Evolutionary conservation across 2,797 vertebrate genomes (phyloP).

Genomic region (Luscinia megarhynchos): DNA sequence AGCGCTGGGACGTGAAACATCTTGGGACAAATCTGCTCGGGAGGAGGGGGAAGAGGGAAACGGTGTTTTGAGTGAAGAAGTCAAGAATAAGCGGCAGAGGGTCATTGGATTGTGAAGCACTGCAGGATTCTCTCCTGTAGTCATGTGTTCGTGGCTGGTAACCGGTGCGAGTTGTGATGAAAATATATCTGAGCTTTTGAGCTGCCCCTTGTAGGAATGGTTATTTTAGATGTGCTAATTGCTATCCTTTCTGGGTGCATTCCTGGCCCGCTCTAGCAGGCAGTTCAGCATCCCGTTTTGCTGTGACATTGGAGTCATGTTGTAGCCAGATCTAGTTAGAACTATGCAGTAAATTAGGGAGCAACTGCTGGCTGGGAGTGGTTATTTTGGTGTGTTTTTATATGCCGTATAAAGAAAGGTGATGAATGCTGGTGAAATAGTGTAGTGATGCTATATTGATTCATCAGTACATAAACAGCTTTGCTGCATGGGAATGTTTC

Average conservation of each 20-base stretch:
- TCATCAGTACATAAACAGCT: background rate
- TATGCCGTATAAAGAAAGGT: background rate
- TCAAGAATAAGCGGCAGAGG: background rate
- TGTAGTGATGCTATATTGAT: background rate
- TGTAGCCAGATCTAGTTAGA: background rate
- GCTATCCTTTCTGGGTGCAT: background rate
- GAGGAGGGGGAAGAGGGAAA: background rate
- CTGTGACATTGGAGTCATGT: background rate
- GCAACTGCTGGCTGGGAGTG: background rate
- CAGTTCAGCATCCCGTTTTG: background rate
- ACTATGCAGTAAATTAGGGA: background rate
- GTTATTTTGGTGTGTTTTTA: background rate
- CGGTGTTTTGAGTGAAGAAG: background rate
- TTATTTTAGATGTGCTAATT: background rate
- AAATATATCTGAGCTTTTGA: background rate
- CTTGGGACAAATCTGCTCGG: background rate
- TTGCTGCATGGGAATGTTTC: background rate
- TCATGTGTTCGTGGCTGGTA: background rate
- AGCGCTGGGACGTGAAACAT: background rate
- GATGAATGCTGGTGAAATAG: background rate
- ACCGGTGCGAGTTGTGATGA: background rate
- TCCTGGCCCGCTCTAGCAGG: background rate
- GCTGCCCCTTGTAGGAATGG: background rate
- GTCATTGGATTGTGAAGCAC: background rate
- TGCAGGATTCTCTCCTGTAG: background rate